Evolutionary conservation across 2,888 invertebrate genomes (phyloP).

Genomic region (Cacoxenus indagator): DNA sequence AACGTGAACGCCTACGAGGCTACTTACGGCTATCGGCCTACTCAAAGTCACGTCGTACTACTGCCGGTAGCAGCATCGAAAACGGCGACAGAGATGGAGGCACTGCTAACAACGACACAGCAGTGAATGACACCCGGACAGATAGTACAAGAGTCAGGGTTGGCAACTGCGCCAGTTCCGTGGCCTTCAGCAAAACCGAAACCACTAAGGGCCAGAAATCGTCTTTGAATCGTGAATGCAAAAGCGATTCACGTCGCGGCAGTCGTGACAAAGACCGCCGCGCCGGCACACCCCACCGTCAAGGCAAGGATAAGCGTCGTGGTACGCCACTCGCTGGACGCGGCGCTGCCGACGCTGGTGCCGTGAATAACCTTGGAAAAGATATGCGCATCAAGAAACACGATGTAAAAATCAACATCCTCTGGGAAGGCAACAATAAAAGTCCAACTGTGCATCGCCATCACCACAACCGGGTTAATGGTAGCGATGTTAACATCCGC

Average conservation of each 20-base stretch:
- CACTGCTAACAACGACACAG: conserved; percentile 54
- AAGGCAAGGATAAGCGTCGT: conserved; percentile 36
- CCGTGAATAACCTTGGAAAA: conserved; percentile 55
- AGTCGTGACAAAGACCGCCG: conserved; percentile 39
- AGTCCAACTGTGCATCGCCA: not conserved
- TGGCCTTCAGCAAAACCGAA: conserved; percentile 15
- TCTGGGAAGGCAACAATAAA: conserved; percentile 57
- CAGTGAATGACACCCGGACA: conserved; percentile 60
- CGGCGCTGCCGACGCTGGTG: conserved; percentile 51
- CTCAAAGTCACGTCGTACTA: conserved; percentile 67
- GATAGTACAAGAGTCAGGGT: conserved; percentile 59
- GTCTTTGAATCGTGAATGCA: not conserved
- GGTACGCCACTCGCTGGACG: conserved; percentile 37
- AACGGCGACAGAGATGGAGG: conserved; percentile 53
- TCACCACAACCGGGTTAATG: not conserved
- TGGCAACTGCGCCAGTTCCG: conserved; percentile 31
- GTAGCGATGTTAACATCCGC: conserved; percentile 36
- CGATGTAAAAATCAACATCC: conserved; percentile 66
- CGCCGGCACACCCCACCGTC: conserved; percentile 42
- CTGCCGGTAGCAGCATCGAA: conserved; percentile 30
- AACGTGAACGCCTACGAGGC: conserved; percentile 74
- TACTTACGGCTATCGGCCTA: conserved; percentile 73
- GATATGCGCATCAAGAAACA: conserved; percentile 57
- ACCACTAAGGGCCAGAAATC: conserved; percentile 13
- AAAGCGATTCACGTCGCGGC: conserved; percentile 35